phyloP scores from a whole-genome alignment of 2,797 vertebrate species.

The Notolepis coatsorum region DNA sequence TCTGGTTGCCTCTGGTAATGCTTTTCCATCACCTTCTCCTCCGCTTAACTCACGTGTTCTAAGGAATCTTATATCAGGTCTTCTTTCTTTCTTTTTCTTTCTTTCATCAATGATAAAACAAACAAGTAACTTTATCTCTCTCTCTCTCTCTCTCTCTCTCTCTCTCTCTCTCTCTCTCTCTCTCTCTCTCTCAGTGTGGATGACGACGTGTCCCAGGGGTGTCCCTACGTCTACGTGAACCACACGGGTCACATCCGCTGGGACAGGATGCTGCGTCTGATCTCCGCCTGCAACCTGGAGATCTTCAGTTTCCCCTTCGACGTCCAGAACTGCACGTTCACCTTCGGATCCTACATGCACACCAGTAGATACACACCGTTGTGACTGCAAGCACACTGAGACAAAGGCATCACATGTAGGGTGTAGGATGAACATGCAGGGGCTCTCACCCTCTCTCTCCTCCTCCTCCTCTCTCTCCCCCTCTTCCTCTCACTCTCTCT shows the following conservation, averaged over 20 bases:
- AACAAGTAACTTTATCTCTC: neutral
- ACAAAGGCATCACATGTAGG: neutral
- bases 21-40: neutral
- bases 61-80: too few relatives aligned
- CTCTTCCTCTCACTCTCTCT: too few relatives aligned
- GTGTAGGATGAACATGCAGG: neutral
- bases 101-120: neutral
- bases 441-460: neutral
- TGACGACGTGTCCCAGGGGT: constrained; percentile 83
- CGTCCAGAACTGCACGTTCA: constrained; percentile 84
- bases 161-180: constrained; percentile 2
- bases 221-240: constrained; percentile 84
- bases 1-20: neutral
- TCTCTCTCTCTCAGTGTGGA: constrained; percentile 74
- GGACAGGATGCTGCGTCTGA: constrained; percentile 82
- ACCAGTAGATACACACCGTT: too few relatives aligned
- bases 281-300: constrained; percentile 83
- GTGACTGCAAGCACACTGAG: neutral
- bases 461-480: neutral
- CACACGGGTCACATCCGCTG: constrained; percentile 85
- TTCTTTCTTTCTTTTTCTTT: neutral
- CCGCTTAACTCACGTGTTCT: too few relatives aligned
- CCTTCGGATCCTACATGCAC: constrained; percentile 83
- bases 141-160: neutral
- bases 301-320: constrained; percentile 87